These are phyloP conservation scores for Prosopocoilus inquinatus DNA, from an alignment of 2,888 invertebrate species.

Conservation along the genomic window DNA sequence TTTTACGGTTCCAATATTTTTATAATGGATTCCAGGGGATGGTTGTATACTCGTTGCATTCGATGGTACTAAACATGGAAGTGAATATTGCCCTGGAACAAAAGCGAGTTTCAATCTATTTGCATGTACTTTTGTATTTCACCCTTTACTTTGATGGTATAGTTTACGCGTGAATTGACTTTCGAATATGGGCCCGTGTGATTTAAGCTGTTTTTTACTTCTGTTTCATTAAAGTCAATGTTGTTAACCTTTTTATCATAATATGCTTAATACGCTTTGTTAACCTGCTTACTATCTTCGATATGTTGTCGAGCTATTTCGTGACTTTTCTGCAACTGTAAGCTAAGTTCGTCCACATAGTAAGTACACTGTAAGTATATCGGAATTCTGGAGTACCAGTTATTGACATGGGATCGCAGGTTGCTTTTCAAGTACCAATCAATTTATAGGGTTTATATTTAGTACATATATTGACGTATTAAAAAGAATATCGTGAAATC, in stretches of 20 bases:
- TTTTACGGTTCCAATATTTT: background rate
- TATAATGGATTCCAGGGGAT: background rate
- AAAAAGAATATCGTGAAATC: slow-evolving; percentile 34
- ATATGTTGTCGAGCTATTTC: slow-evolving; percentile 29
- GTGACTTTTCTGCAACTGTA: slow-evolving; percentile 27
- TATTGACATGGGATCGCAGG: slow-evolving; percentile 24
- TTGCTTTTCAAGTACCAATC: slow-evolving; percentile 29
- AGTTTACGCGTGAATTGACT: slow-evolving; percentile 9
- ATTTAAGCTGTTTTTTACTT: slow-evolving; percentile 4
- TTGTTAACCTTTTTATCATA: slow-evolving; percentile 12
- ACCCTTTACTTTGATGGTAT: slow-evolving; percentile 9
- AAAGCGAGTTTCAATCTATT: slow-evolving; percentile 16
- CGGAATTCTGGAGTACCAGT: slow-evolving; percentile 28
- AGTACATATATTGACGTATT: slow-evolving; percentile 31
- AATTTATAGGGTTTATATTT: slow-evolving; percentile 32
- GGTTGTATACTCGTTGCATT: background rate
- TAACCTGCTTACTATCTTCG: slow-evolving; percentile 23
- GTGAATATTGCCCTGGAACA: slow-evolving; percentile 2
- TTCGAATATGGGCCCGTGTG: slow-evolving; percentile 10
- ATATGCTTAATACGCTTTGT: slow-evolving; percentile 20
- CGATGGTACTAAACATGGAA: background rate
- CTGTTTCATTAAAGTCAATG: background rate
- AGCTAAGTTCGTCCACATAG: slow-evolving; percentile 25
- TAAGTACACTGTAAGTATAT: slow-evolving; percentile 33
- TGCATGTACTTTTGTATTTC: slow-evolving; percentile 6